These are phyloP conservation scores for Rhagoletis pomonella DNA, from an alignment of 1,140 invertebrate species.

Conservation along the genomic window DNA sequence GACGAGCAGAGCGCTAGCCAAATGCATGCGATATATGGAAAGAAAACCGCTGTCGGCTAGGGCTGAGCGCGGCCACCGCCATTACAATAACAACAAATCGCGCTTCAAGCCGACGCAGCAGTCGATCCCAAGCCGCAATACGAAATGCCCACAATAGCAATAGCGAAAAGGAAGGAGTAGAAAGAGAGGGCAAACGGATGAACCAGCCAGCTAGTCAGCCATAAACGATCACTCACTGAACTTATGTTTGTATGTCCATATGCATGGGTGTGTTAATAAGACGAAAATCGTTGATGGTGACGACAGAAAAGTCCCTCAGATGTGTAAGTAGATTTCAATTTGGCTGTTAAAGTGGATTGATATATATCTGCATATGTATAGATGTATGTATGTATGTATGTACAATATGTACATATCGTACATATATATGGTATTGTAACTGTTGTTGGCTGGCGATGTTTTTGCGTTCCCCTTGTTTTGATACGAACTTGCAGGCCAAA, in stretches of 20 bases:
- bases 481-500: neutral
- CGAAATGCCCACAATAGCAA: constrained; percentile 13
- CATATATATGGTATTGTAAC: neutral
- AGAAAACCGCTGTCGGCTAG: neutral
- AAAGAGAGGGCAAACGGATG: constrained; percentile 46
- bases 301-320: too few species aligned
- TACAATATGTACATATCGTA: neutral
- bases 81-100: constrained; percentile 46
- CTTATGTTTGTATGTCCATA: neutral
- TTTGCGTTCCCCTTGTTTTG: neutral
- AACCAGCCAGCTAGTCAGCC: constrained; percentile 47
- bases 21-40: constrained; percentile 33
- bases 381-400: neutral
- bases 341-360: too few species aligned
- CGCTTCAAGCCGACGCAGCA: constrained; percentile 41
- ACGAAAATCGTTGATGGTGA: too few species aligned
- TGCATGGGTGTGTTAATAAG: neutral
- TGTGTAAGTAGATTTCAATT: too few species aligned
- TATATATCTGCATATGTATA: too few species aligned
- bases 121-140: constrained; percentile 22
- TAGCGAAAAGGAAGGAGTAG: constrained; percentile 18
- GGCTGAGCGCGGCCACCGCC: constrained; percentile 11
- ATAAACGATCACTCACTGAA: constrained; percentile 27
- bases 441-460: constrained; percentile 5
- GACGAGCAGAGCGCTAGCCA: constrained; percentile 50